Evolutionary conservation across 2,888 invertebrate genomes (phyloP), one percentile per base, ranked within the genome.

Genomic region (Drosophila setosimentum): DNA sequence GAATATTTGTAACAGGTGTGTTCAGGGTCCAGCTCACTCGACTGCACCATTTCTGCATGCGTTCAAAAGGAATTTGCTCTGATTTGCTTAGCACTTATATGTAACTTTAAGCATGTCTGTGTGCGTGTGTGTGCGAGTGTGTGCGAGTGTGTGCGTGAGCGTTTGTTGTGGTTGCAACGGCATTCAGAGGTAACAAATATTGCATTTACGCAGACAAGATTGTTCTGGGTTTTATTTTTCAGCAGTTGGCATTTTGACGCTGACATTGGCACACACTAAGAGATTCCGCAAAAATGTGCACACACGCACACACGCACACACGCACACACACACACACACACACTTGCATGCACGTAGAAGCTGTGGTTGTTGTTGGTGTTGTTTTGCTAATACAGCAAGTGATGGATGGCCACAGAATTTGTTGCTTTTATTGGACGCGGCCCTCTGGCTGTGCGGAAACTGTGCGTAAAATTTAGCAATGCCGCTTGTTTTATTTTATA

Each of bases 381-480:
- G 24, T 16, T 16, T 45, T 30, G 70, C 70, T 59, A 59, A 68
- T 70, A 70, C 51, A 68, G 58, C 61, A 66, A 66, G 78, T 78
- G 78, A 78, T 78, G 79, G 71, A 78, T 78, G 78, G 68, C 68
- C 68, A 59, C 60, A 71, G 70, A 78, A 68, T 74, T 78, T 65
- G 45, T 42, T 63, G 51, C 53, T 45, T 24, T 45, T 7, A 4
- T 45, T 45, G 24, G 24, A 54, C 55, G 32, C 51, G 27, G 51
- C 53, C 54, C 49, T 62, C 29, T 35, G 30, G 24, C 30, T 27
- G 55, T 49, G 60, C 72, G 80, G 77, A 76, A 80, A 74, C 66
- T 71, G 77, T 80, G 80, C 80, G 78, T 81, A 67, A 80, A 80
- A 80, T 80, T 68, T 70, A 66, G 73, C 69, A 64, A 66, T 61